Percentiles rank a stretch among this genome's conserved stretches.
Conservation (phyloP, 2,113 vertebrate species). For the Oryzias melastigma region DNA sequence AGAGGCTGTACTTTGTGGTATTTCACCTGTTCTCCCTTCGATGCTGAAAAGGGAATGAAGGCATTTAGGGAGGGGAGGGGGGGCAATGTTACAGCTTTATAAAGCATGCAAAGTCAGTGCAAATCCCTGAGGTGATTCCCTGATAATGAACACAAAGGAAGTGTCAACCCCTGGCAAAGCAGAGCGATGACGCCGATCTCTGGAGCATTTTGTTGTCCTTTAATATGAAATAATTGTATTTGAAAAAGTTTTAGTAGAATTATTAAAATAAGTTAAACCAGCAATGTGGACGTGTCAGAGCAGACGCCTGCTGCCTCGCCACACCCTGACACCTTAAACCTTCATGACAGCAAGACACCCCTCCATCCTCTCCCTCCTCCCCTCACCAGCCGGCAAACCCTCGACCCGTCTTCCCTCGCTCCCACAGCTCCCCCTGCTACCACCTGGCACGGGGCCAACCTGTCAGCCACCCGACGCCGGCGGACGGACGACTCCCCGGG, state of each 20-base stretch:
- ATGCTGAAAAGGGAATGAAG: slow-evolving; percentile 40
- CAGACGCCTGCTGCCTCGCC: slow-evolving; percentile 68
- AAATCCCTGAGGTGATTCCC: slow-evolving; percentile 74
- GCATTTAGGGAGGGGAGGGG: slow-evolving; percentile 38
- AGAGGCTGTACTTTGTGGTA: slow-evolving; percentile 37
- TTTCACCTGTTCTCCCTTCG: slow-evolving; percentile 60
- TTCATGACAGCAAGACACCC: slow-evolving; percentile 85
- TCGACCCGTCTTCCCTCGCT: slow-evolving; percentile 73
- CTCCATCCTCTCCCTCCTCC: slow-evolving; percentile 73
- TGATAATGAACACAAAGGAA: slow-evolving; percentile 81
- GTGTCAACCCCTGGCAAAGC: slow-evolving; percentile 75
- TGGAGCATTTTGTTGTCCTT: slow-evolving; percentile 40
- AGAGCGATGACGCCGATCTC: slow-evolving; percentile 71
- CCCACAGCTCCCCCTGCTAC: slow-evolving; percentile 76
- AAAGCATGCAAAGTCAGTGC: slow-evolving; percentile 73
- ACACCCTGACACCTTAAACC: slow-evolving; percentile 87
- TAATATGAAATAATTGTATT: slow-evolving; percentile 75
- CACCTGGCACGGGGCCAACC: slow-evolving; percentile 86
- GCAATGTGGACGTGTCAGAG: slow-evolving; percentile 76
- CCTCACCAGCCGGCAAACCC: slow-evolving; percentile 71
- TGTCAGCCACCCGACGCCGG: slow-evolving; percentile 76
- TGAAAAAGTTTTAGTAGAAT: slow-evolving; percentile 18
- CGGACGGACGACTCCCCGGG: slow-evolving; percentile 80
- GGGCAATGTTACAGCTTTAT: slow-evolving; percentile 71
- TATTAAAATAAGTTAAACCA: slow-evolving; percentile 79